Conservation (phyloP, 1,140 invertebrate species). For the Belonocnema kinseyi region DNA sequence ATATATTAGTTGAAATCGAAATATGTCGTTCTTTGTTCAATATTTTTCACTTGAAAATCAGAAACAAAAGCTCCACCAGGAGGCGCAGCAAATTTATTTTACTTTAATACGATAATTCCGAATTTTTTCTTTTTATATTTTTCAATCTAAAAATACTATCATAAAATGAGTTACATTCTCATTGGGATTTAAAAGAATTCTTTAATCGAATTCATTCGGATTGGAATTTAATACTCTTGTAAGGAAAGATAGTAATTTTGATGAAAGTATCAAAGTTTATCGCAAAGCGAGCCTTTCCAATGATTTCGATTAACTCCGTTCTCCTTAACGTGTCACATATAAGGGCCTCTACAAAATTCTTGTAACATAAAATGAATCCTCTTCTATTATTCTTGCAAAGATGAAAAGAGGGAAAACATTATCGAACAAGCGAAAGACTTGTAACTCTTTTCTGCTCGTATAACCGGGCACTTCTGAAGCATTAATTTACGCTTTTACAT, state of each 20-base stretch:
- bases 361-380: slow-evolving; percentile 10
- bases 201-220: slow-evolving; percentile 5
- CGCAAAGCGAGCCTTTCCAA: neutral
- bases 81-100: too few species aligned
- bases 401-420: neutral
- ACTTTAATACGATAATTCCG: too few species aligned
- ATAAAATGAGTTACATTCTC: neutral
- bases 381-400: neutral
- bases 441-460: neutral
- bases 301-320: neutral
- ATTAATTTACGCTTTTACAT: slow-evolving; percentile 16
- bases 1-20: too few species aligned
- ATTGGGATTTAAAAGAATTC: neutral
- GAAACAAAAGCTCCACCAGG: too few species aligned
- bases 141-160: neutral
- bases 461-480: neutral
- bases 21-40: too few species aligned
- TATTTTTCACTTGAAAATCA: too few species aligned
- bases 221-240: slow-evolving; percentile 10
- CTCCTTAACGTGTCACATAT: slow-evolving; percentile 2
- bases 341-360: neutral
- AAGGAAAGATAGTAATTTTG: slow-evolving; percentile 17
- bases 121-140: neutral
- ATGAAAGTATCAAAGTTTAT: slow-evolving; percentile 15
- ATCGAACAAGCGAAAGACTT: neutral